Evolutionary conservation across 2,113 vertebrate genomes (phyloP).

Genomic region (Python bivittatus): DNA sequence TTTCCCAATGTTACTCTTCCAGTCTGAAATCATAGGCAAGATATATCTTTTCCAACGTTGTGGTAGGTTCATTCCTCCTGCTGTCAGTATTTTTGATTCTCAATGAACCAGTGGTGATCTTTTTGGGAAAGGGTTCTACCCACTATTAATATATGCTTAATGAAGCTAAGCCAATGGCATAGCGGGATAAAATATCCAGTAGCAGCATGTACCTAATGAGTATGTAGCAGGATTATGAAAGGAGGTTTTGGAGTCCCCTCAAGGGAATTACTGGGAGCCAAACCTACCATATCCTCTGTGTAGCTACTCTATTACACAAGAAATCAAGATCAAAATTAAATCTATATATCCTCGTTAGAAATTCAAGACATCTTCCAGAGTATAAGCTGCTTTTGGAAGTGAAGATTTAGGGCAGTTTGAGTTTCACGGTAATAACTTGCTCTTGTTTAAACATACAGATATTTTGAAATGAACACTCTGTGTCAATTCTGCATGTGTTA

Average conservation of each 20-base stretch:
- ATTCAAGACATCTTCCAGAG: not conserved
- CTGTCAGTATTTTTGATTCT: no score
- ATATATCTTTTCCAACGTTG: not conserved
- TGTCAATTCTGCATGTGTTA: not conserved
- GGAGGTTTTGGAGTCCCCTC: not conserved
- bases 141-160: not conserved
- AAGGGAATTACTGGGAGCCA: not conserved
- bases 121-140: not conserved
- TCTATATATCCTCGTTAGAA: not conserved
- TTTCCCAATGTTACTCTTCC: not conserved
- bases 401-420: not conserved
- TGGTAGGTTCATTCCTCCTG: not conserved
- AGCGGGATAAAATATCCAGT: not conserved
- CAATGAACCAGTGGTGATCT: not conserved
- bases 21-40: not conserved
- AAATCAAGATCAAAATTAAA: not conserved
- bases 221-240: not conserved
- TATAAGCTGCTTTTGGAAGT: not conserved
- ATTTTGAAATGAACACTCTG: not conserved
- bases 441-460: not conserved
- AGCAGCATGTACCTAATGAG: not conserved
- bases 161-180: not conserved
- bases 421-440: not conserved
- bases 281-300: not conserved
- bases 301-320: not conserved